These are phyloP conservation scores for Orycteropus afer DNA, from an alignment of 2,113 vertebrate species.

Conservation along the genomic window DNA sequence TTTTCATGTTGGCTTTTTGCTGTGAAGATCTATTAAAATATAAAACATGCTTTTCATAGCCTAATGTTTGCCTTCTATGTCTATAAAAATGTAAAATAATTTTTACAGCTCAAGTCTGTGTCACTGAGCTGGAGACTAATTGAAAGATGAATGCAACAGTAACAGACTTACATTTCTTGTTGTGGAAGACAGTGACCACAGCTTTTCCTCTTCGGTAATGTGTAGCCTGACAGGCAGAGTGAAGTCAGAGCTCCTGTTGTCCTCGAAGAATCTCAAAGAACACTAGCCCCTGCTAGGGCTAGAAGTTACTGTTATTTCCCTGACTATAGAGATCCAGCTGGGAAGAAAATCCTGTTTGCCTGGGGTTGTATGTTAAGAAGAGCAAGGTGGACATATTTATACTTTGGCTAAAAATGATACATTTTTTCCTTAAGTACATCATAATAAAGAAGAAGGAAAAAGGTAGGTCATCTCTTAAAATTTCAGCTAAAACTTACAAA, in stretches of 20 bases:
- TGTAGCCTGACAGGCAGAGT: neutral
- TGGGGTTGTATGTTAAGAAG: neutral
- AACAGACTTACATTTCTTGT: accelerated
- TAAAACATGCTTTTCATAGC: neutral
- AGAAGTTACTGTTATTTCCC: neutral
- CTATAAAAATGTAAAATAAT: neutral
- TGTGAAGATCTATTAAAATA: slow-evolving; percentile 40
- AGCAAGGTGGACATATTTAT: neutral
- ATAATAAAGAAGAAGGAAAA: slow-evolving; percentile 27
- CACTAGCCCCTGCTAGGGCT: accelerated
- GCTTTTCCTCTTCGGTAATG: neutral
- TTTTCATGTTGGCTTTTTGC: neutral
- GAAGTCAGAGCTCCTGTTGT: neutral
- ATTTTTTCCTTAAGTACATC: slow-evolving; percentile 30
- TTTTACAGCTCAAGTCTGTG: slow-evolving; percentile 26
- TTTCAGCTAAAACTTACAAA: neutral
- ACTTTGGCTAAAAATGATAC: neutral
- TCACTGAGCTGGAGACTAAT: neutral
- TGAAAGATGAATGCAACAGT: neutral
- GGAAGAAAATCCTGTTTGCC: neutral
- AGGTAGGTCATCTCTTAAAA: neutral
- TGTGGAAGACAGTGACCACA: slow-evolving; percentile 19
- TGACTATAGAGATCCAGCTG: neutral
- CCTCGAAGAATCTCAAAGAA: neutral
- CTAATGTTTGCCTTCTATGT: slow-evolving; percentile 10